A percentile compares a stretch with the other conserved stretches of the same genome.
phyloP scores from a whole-genome alignment of 2,888 invertebrate species.

The Agriotes lineatus region DNA sequence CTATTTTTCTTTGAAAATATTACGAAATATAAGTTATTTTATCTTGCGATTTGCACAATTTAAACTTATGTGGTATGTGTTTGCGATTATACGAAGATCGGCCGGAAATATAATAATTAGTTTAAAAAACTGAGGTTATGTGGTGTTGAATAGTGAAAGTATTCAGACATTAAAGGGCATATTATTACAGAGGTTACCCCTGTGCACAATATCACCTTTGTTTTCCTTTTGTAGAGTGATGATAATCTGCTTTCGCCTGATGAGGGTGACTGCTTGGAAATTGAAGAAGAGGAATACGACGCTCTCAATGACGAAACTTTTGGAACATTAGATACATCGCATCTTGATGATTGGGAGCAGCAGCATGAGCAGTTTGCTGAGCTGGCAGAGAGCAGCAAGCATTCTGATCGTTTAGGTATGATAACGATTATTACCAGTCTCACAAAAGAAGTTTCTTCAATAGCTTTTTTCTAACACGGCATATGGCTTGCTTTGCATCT shows the following conservation, averaged over 20 bases:
- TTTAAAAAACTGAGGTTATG: constrained; percentile 13
- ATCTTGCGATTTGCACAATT: too few relatives aligned
- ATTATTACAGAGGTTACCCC: not conserved
- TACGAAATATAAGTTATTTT: too few relatives aligned
- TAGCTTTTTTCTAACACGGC: too few relatives aligned
- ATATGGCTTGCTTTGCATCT: too few relatives aligned
- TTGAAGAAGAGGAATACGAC: constrained; percentile 88
- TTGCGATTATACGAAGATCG: too few relatives aligned
- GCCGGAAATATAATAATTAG: not conserved
- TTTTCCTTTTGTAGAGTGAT: constrained; percentile 56
- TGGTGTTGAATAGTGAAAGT: constrained; percentile 10
- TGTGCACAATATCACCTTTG: constrained; percentile 2
- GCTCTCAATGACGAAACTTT: constrained; percentile 94
- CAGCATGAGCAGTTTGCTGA: constrained; percentile 78
- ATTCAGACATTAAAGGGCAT: not conserved
- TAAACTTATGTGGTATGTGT: too few relatives aligned
- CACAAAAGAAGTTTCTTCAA: too few relatives aligned
- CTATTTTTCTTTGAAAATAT: constrained; percentile 10
- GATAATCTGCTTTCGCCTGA: constrained; percentile 65
- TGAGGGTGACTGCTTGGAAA: constrained; percentile 72
- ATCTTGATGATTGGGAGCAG: constrained; percentile 78
- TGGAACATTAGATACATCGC: constrained; percentile 76
- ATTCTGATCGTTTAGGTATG: constrained; percentile 58
- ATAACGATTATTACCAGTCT: too few relatives aligned
- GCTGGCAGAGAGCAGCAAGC: constrained; percentile 69